These are phyloP conservation scores for Cerastis leucographa DNA, from an alignment of 2,888 invertebrate genomes.

Conservation along the genomic window DNA sequence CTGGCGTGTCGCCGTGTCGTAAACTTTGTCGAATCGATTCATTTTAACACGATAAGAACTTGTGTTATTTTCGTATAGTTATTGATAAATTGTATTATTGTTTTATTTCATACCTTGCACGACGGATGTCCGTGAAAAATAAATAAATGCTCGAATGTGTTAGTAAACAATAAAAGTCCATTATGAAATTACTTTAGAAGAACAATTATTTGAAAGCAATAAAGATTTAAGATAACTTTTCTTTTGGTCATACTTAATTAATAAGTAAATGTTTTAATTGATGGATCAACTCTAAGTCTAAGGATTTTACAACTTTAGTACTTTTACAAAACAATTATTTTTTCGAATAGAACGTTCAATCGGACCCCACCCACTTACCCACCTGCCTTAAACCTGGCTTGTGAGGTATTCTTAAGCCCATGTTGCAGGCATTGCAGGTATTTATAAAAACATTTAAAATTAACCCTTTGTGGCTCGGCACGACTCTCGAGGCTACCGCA, in stretches of 20 bases:
- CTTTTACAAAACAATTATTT: neutral
- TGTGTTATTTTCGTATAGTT: slow-evolving; percentile 48
- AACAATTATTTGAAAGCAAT: slow-evolving; percentile 6
- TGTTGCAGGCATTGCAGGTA: slow-evolving; percentile 41
- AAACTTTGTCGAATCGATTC: slow-evolving; percentile 66
- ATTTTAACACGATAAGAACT: slow-evolving; percentile 60
- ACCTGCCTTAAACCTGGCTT: slow-evolving; percentile 25
- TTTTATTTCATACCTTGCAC: slow-evolving; percentile 34
- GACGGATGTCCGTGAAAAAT: slow-evolving; percentile 27
- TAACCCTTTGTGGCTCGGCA: slow-evolving; percentile 48
- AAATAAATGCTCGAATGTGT: slow-evolving; percentile 8
- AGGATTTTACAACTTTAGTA: neutral
- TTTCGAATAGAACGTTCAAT: neutral
- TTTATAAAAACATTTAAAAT: slow-evolving; percentile 46
- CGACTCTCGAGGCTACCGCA: slow-evolving; percentile 51
- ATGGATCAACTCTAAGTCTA: neutral
- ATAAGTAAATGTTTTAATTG: neutral
- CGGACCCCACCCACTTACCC: neutral
- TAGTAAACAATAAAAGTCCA: slow-evolving; percentile 15
- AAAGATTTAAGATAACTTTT: neutral
- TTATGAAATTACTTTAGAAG: neutral
- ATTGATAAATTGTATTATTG: slow-evolving; percentile 46
- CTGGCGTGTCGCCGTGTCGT: slow-evolving; percentile 70
- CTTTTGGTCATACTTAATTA: neutral
- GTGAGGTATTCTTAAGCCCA: slow-evolving; percentile 33